Conservation (phyloP, 2,113 vertebrate genomes). For the Platichthys flesus region DNA sequence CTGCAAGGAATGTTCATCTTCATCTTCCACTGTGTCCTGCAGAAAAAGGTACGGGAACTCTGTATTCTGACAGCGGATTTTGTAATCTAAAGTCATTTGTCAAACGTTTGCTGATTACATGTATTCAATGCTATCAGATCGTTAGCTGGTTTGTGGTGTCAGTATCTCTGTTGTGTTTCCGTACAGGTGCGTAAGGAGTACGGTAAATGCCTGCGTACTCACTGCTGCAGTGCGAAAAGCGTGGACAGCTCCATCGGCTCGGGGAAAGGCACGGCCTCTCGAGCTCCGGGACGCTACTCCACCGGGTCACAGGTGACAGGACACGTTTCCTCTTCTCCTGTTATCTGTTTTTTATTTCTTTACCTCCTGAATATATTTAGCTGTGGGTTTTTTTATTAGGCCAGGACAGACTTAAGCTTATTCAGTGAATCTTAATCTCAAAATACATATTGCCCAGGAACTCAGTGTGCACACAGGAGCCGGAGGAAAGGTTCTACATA, state of each 20-base stretch:
- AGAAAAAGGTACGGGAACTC: conserved; percentile 91
- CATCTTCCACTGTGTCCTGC: conserved; percentile 99
- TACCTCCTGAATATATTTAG: background rate
- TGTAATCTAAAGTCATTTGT: too few species aligned
- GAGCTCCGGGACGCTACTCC: conserved; percentile 93
- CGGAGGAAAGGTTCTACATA: background rate
- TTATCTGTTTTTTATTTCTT: too few species aligned
- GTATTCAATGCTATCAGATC: background rate
- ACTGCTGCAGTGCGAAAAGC: conserved; percentile 96
- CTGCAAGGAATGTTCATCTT: conserved; percentile 99
- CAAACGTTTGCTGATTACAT: background rate
- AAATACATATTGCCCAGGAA: background rate
- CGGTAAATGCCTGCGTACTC: conserved; percentile 94
- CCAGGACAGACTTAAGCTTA: background rate
- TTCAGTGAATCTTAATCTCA: background rate
- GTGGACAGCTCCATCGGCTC: conserved; percentile 96
- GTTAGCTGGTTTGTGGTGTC: background rate
- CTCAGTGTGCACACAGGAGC: background rate
- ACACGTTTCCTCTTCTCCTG: conserved; percentile 4
- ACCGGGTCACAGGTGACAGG: conserved; percentile 92
- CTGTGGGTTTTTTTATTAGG: background rate
- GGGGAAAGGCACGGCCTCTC: conserved; percentile 91
- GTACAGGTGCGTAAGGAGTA: conserved; percentile 96
- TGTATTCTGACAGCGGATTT: too few species aligned
- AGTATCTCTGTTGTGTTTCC: background rate